phyloP scores from a whole-genome alignment of 1,140 invertebrate genomes.

The Tribolium madens region DNA sequence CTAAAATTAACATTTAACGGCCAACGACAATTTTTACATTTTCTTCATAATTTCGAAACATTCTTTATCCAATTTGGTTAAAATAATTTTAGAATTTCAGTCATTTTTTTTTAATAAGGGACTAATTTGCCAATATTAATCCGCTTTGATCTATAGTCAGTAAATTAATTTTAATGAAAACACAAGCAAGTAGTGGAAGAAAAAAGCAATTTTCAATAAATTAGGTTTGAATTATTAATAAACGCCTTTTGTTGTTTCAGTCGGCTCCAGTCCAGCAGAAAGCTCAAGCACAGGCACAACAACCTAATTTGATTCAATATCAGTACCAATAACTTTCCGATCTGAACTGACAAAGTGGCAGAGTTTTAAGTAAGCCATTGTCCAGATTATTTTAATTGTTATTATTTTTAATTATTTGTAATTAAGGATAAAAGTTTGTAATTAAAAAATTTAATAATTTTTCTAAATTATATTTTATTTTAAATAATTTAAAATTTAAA shows the following conservation, averaged over 20 bases:
- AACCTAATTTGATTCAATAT: slow-evolving; percentile 14
- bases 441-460: not conserved
- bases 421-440: not conserved
- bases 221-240: slow-evolving; percentile 7
- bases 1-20: too few species aligned
- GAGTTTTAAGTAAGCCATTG: not conserved
- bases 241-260: slow-evolving; percentile 13
- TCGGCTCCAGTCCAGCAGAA: slow-evolving; percentile 4
- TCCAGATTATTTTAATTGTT: not conserved
- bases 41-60: too few species aligned
- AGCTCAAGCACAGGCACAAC: slow-evolving; percentile 1
- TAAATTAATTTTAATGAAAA: slow-evolving; percentile 27
- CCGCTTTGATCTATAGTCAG: slow-evolving; percentile 12
- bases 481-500: too few species aligned
- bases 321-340: not conserved
- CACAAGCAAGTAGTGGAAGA: not conserved
- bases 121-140: slow-evolving; percentile 2
- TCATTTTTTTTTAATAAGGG: not conserved
- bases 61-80: too few species aligned
- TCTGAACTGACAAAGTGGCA: not conserved
- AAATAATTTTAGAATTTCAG: too few species aligned
- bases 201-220: slow-evolving; percentile 19
- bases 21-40: too few species aligned
- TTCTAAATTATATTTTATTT: too few species aligned
- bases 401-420: slow-evolving; percentile 8